Percentiles rank a stretch among this genome's conserved stretches.
phyloP scores from a whole-genome alignment of 1,140 invertebrate genomes.

The Proales similis region DNA sequence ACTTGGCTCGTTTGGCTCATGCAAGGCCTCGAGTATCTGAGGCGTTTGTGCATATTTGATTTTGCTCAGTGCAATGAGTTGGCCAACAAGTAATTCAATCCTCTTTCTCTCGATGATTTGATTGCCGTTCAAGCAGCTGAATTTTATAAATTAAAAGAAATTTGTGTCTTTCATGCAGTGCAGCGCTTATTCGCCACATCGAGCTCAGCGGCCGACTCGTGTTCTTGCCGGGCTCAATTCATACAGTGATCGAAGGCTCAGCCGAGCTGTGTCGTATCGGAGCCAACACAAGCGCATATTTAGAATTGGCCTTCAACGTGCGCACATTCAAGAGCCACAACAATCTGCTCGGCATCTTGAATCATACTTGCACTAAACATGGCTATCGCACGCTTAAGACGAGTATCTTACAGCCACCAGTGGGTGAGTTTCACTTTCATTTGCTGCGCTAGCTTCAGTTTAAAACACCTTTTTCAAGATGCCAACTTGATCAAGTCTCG shows the following conservation, averaged over 20 bases:
- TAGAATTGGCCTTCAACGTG: conserved; percentile 18
- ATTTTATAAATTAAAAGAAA: too few relatives aligned
- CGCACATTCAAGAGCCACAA: conserved; percentile 6
- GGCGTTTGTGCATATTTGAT: too few relatives aligned
- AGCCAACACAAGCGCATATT: not conserved
- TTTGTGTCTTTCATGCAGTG: too few relatives aligned
- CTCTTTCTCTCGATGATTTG: too few relatives aligned
- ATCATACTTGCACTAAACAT: conserved; percentile 23
- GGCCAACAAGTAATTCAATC: too few relatives aligned
- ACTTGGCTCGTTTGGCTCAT: too few relatives aligned
- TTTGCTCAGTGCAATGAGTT: too few relatives aligned
- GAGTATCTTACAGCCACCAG: conserved; percentile 23
- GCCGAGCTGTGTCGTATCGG: conserved; percentile 11
- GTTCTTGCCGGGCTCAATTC: not conserved
- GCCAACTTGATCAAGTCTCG: not conserved
- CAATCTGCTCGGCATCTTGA: conserved; percentile 10
- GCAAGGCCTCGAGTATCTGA: too few relatives aligned
- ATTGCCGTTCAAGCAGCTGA: too few relatives aligned
- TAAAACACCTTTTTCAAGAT: conserved; percentile 1
- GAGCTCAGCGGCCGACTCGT: too few relatives aligned
- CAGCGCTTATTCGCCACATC: too few relatives aligned
- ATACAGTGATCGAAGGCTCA: not conserved
- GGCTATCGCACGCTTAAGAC: not conserved
- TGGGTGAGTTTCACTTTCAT: not conserved
- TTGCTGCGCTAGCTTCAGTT: not conserved